Conservation (phyloP, 1,140 invertebrate species). For the Hylaeus anthracinus region DNA sequence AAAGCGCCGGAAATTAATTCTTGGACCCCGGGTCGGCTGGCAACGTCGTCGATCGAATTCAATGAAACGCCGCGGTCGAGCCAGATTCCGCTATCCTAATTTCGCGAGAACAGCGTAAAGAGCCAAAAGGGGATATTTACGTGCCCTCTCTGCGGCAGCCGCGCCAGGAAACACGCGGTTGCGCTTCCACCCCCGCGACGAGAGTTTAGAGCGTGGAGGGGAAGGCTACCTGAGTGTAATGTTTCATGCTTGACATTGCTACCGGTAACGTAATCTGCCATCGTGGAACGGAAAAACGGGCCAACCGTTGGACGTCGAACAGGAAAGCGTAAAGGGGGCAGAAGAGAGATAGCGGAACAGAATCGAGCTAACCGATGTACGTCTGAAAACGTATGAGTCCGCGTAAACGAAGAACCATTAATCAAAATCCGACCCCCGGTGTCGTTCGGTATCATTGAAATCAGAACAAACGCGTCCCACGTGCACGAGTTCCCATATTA, state of each 20-base stretch:
- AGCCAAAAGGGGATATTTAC: background rate
- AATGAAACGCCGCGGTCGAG: background rate
- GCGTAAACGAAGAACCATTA: constrained; percentile 58
- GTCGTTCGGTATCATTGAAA: constrained; percentile 62
- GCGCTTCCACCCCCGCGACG: constrained; percentile 24
- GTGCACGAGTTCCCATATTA: constrained; percentile 62
- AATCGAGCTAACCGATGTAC: background rate
- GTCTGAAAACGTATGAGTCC: constrained; percentile 35
- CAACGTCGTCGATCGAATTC: constrained; percentile 2
- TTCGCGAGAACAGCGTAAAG: constrained; percentile 1
- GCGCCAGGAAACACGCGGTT: constrained; percentile 27
- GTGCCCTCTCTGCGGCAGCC: constrained; percentile 6
- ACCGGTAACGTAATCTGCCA: constrained; percentile 51
- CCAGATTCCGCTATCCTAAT: constrained; percentile 5
- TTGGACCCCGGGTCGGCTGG: background rate
- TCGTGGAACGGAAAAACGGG: constrained; percentile 13
- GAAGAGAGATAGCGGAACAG: background rate
- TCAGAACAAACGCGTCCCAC: constrained; percentile 57
- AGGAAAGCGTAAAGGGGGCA: background rate
- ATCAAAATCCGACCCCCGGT: constrained; percentile 55
- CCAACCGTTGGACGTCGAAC: background rate
- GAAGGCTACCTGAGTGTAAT: constrained; percentile 31
- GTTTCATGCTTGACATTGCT: constrained; percentile 63
- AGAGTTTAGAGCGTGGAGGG: background rate
- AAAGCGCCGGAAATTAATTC: constrained; percentile 34